Evolutionary conservation across 2,888 invertebrate species (phyloP).

Genomic region (Hesperia comma): DNA sequence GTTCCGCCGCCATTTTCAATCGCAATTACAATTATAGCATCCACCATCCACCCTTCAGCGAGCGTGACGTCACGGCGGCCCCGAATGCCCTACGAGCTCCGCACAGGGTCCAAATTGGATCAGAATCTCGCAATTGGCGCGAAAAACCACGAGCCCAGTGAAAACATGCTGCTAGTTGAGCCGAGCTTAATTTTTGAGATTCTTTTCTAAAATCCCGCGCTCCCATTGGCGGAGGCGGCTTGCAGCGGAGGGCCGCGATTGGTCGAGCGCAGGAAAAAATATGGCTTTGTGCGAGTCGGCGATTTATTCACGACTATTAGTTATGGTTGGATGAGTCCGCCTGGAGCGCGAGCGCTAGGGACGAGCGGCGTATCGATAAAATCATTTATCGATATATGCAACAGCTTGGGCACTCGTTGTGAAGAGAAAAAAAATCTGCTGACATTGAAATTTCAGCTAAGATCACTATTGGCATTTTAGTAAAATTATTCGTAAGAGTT

Average conservation of each 20-base stretch:
- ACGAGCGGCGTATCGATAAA: slow-evolving; percentile 40
- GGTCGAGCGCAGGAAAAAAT: slow-evolving; percentile 70
- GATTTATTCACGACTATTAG: slow-evolving; percentile 81
- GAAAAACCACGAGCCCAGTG: slow-evolving; percentile 66
- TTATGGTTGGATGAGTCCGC: slow-evolving; percentile 72
- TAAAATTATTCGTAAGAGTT: no score
- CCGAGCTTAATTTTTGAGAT: slow-evolving; percentile 73
- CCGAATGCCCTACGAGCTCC: slow-evolving; percentile 40
- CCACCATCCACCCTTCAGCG: slow-evolving; percentile 53
- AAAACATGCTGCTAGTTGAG: slow-evolving; percentile 68
- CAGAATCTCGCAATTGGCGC: slow-evolving; percentile 42
- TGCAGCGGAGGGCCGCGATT: slow-evolving; percentile 58
- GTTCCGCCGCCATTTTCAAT: slow-evolving; percentile 78
- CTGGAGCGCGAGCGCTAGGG: slow-evolving; percentile 54
- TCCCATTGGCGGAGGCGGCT: slow-evolving; percentile 68
- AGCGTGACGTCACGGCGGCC: slow-evolving; percentile 34
- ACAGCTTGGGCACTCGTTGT: no score
- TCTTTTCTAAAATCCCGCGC: slow-evolving; percentile 63
- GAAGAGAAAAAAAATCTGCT: no score
- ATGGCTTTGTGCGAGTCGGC: slow-evolving; percentile 71
- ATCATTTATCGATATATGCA: background rate
- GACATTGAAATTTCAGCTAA: no score
- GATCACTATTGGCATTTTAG: no score
- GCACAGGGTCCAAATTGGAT: slow-evolving; percentile 53
- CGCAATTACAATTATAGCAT: slow-evolving; percentile 64